These are phyloP conservation scores for Pediacus dermestoides DNA, from an alignment of 2,888 invertebrate genomes.

Conservation along the genomic window DNA sequence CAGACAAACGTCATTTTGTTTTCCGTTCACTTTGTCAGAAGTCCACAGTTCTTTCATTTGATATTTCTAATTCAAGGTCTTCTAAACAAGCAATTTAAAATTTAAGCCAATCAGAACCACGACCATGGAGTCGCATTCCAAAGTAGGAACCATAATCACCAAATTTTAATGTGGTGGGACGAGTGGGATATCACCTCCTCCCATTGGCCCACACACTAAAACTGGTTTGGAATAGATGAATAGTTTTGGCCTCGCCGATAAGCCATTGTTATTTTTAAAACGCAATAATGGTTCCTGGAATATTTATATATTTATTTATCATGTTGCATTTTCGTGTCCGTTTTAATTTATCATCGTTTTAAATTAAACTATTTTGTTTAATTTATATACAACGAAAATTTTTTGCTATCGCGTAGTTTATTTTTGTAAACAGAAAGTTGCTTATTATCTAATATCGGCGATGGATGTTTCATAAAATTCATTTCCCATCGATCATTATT, in stretches of 20 bases:
- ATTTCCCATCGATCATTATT: too few species aligned
- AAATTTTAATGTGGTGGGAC: conserved; percentile 32
- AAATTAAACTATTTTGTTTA: too few species aligned
- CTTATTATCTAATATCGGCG: too few species aligned
- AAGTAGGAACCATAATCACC: conserved; percentile 30
- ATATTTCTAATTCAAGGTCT: conserved; percentile 39
- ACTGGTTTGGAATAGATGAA: conserved; percentile 35
- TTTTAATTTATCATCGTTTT: background rate
- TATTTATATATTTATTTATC: background rate
- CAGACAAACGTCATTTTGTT: conserved; percentile 8
- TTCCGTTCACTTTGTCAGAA: conserved; percentile 13
- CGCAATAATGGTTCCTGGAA: conserved; percentile 17
- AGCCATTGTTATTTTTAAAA: conserved; percentile 21
- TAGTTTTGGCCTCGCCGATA: conserved; percentile 29
- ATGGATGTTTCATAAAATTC: too few species aligned
- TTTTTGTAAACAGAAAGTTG: too few species aligned
- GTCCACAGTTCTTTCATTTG: conserved; percentile 27
- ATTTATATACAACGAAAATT: too few species aligned
- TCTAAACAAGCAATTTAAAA: conserved; percentile 31
- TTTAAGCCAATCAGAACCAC: conserved; percentile 27
- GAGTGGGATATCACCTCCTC: conserved; percentile 14
- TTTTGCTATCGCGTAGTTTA: too few species aligned
- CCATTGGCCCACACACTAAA: conserved; percentile 33
- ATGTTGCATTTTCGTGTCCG: background rate
- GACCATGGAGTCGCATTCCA: conserved; percentile 23